phyloP scores from a whole-genome alignment of 2,113 vertebrate genomes.

The Pteruthius melanotis region DNA sequence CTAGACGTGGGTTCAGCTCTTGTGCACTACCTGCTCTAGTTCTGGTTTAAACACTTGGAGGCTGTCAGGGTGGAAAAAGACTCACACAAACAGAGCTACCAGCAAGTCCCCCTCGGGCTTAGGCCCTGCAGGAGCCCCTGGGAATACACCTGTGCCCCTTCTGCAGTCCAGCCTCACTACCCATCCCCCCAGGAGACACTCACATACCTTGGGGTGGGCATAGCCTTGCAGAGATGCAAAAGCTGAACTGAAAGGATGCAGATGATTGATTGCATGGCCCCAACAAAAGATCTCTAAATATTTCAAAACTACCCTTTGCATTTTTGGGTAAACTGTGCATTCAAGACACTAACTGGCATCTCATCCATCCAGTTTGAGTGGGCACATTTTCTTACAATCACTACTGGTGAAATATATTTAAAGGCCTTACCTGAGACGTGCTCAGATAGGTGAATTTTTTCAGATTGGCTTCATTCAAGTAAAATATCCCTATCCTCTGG shows the following conservation, averaged over 20 bases:
- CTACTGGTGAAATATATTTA: background rate
- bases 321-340: background rate
- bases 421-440: background rate
- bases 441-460: background rate
- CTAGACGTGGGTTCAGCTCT: background rate
- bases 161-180: fast-evolving
- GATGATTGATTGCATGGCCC: background rate
- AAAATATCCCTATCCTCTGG: background rate
- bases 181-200: background rate
- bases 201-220: fast-evolving
- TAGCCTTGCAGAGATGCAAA: background rate
- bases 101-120: background rate
- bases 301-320: background rate
- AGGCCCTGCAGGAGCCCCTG: background rate
- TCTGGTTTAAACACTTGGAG: background rate
- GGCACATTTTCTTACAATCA: background rate
- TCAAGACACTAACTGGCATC: background rate
- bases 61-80: background rate
- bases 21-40: fast-evolving
- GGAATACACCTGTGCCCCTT: background rate
- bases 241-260: background rate
- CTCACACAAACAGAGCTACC: background rate
- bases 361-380: background rate
- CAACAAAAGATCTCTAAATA: background rate
- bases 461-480: background rate